Conservation (phyloP, 2,797 vertebrate genomes). For the Enteromius trimaculatus region DNA sequence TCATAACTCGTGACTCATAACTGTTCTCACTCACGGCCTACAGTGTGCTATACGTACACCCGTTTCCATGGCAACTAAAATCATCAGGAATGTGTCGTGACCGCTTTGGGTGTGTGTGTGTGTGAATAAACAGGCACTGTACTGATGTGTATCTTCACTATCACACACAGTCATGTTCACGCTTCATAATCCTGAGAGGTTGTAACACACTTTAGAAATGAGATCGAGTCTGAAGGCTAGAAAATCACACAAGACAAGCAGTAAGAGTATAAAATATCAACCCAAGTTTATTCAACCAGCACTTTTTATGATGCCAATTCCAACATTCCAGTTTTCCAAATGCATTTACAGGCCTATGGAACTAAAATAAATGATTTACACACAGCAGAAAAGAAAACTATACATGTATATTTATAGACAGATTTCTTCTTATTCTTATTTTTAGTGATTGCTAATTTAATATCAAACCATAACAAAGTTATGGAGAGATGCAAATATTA, state of each 20-base stretch:
- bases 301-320: background rate
- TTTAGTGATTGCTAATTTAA: background rate
- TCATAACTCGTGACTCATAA: constrained; percentile 58
- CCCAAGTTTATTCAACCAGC: constrained; percentile 27
- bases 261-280: constrained; percentile 33
- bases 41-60: constrained; percentile 59
- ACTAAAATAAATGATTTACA: constrained; percentile 24
- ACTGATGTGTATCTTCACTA: constrained; percentile 28
- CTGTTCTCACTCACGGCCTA: constrained; percentile 57
- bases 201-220: constrained; percentile 9
- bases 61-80: constrained; percentile 57
- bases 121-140: constrained; percentile 1
- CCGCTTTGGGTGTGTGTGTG: background rate
- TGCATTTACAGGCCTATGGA: constrained; percentile 7
- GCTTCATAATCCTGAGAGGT: constrained; percentile 13
- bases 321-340: no score
- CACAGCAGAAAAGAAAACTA: constrained; percentile 7
- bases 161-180: constrained; percentile 23
- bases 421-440: constrained; percentile 10
- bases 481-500: constrained; percentile 19
- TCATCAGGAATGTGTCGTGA: constrained; percentile 44
- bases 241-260: constrained; percentile 10
- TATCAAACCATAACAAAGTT: background rate
- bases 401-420: constrained; percentile 10
- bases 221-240: background rate